Base-by-base conservation (phyloP, 1,140 invertebrate genomes). In the Saccostrea cuccullata region DNA sequence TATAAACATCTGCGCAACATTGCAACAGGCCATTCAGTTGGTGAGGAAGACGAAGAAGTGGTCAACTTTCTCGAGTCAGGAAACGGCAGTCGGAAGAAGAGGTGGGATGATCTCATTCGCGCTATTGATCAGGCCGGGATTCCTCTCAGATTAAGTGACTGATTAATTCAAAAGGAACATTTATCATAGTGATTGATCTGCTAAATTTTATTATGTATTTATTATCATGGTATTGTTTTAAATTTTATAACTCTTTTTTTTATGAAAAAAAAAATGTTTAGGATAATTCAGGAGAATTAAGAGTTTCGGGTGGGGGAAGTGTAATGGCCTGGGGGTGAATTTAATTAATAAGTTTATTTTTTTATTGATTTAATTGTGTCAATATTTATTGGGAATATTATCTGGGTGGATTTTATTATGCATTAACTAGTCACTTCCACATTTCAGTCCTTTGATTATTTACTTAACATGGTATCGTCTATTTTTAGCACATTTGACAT, bases 211-310 rank as follows among this genome's bases (percentile, higher is more conserved):
- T 47, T 47, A 6, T 47, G 40, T 47, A 6, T 47, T 47, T 6
- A 47, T 47, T 47, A 47, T 47, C 40, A 47, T 3, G 6, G 6
- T 47, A 47, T 47, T 47, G 20, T 5, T 4, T 82, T 23, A 82
- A 17, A 82, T 36, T 82, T 36, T n/a, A n/a, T n/a, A n/a, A n/a
- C 1, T n/a, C n/a, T n/a, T 82, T n/a, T 26, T 17, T 82, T 82
- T 82, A 36, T 23, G 77, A 3, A n/a, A n/a, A n/a, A n/a, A 36
- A 5, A 23, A 82, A 82, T 23, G 26, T 23, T 47, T 47, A 11
- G 15, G 2, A 30, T 47, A 83, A 83, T 83, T 83, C 82, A 83
- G 82, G 82, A 83, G 82, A 83, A 83, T 83, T 83, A 40, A 83
- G 36, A 83, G 23, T 40, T 30, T 83, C 55, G 82, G 82, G 82